These are phyloP conservation scores for Clunio marinus DNA, from an alignment of 2,888 invertebrate species.

Conservation along the genomic window DNA sequence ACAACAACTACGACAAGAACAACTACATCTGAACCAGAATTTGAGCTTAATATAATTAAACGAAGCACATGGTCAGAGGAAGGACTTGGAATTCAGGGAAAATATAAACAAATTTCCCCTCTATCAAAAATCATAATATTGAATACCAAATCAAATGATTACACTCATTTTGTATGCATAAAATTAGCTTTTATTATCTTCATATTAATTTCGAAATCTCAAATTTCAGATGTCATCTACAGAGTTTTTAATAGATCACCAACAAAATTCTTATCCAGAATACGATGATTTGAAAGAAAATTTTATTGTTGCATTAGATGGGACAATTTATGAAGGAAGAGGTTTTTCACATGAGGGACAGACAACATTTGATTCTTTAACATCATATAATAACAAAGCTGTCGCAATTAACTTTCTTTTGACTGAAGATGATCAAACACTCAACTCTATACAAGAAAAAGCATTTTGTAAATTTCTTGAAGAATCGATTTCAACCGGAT, in stretches of 20 bases:
- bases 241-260: background rate
- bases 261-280: constrained; percentile 16
- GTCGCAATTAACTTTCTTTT: constrained; percentile 1
- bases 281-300: constrained; percentile 22
- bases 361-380: constrained; percentile 20
- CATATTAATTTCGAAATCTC: too few relatives aligned
- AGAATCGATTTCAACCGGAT: background rate
- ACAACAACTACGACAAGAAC: background rate
- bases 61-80: background rate
- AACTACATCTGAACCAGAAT: background rate
- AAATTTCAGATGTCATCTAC: too few relatives aligned
- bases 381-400: constrained; percentile 23
- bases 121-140: constrained; percentile 4
- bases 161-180: too few relatives aligned
- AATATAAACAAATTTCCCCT: background rate
- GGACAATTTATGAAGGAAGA: constrained; percentile 25
- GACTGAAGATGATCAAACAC: background rate
- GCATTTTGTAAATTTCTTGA: constrained; percentile 21
- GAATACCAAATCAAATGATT: too few relatives aligned
- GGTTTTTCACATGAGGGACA: constrained; percentile 9
- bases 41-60: background rate
- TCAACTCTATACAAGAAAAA: background rate
- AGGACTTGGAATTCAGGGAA: background rate
- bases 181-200: too few relatives aligned
- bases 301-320: constrained; percentile 6